Base-by-base conservation (phyloP, 2,888 invertebrate species). In the Serripes groenlandicus region DNA sequence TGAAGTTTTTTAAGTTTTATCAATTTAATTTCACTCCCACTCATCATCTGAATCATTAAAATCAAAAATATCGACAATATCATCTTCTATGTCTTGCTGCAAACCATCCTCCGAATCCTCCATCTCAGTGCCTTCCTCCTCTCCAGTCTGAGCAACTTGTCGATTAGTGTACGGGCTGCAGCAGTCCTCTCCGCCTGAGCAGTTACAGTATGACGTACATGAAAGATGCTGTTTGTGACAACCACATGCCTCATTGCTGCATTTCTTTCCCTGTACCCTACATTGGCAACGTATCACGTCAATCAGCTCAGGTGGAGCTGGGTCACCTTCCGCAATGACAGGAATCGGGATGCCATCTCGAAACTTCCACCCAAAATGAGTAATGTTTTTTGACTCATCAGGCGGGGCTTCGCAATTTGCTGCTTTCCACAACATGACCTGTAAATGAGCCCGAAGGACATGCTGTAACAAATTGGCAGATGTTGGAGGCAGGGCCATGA, bases 401-500 rank as follows among this genome's bases (percentile, higher is more conserved):
- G 76, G 68, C 28, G 71, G 77, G 30, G 18, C 62, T 72, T 72
- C 23, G n/a, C 49, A 30, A 62, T 56, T 23, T 23, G 76, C 71
- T 52, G 72, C 64, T 72, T 52, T 71, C 71, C 62, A 56, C 21
- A 69, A 34, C 56, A 77, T 58, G 37, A 77, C 60, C 30, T 74
- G 69, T 54, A 69, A 23, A 75, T 74, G 66, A 35, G 70, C 79
- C 52, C 69, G 28, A 35, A 62, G 75, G 15, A 58, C 21, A 21
- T 78, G 70, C 28, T 60, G 76, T 23, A 69, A 28, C n/a, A 80
- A 62, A 52, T 78, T 76, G 23, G 54, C n/a, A 15, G 69, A 68
- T 79, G 75, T 77, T 66, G 80, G 80, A 54, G 75, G 80, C 26
- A 78, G 34, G 58, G 69, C 54, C 58, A n/a, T n/a, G n/a, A 34